Evolutionary conservation across 2,888 invertebrate genomes (phyloP).

Genomic region (Polymixis lichenea): DNA sequence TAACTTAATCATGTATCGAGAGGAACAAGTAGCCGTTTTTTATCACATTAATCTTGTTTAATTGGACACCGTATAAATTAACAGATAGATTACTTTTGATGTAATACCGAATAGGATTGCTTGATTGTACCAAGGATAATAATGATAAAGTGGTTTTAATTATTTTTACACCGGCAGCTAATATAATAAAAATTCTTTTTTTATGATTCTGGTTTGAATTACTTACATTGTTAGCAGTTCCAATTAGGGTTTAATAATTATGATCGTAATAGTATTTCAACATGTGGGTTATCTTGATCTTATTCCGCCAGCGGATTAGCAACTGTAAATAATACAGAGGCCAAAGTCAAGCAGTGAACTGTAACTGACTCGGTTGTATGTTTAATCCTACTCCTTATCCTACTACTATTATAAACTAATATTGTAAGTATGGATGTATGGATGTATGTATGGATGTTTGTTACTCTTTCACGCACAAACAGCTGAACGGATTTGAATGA

Average conservation of each 20-base stretch:
- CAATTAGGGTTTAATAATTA: slow-evolving; percentile 47
- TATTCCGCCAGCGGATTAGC: too few species aligned
- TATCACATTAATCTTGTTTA: slow-evolving; percentile 63
- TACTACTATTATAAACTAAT: too few species aligned
- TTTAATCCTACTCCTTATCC: too few species aligned
- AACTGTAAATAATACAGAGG: neutral
- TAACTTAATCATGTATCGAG: slow-evolving; percentile 63
- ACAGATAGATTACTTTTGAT: slow-evolving; percentile 56
- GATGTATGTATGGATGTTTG: too few species aligned
- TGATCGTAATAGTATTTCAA: slow-evolving; percentile 26
- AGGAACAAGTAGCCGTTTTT: slow-evolving; percentile 61
- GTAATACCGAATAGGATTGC: slow-evolving; percentile 52
- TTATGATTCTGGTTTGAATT: slow-evolving; percentile 33
- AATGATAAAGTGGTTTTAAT: slow-evolving; percentile 54
- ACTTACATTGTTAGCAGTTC: slow-evolving; percentile 42
- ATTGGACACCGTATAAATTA: slow-evolving; percentile 64
- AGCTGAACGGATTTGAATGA: too few species aligned
- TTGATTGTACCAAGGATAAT: slow-evolving; percentile 50
- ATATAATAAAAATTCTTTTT: slow-evolving; percentile 42
- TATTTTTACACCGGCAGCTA: slow-evolving; percentile 48
- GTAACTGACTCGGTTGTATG: too few species aligned
- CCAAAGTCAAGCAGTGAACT: neutral
- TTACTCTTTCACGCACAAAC: too few species aligned
- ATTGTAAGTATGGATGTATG: too few species aligned
- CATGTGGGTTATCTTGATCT: slow-evolving; percentile 14